Percentiles rank a stretch among this genome's conserved stretches.
These are phyloP conservation scores for Sinohyriopsis cumingii DNA, from an alignment of 2,888 invertebrate species.

Conservation along the genomic window DNA sequence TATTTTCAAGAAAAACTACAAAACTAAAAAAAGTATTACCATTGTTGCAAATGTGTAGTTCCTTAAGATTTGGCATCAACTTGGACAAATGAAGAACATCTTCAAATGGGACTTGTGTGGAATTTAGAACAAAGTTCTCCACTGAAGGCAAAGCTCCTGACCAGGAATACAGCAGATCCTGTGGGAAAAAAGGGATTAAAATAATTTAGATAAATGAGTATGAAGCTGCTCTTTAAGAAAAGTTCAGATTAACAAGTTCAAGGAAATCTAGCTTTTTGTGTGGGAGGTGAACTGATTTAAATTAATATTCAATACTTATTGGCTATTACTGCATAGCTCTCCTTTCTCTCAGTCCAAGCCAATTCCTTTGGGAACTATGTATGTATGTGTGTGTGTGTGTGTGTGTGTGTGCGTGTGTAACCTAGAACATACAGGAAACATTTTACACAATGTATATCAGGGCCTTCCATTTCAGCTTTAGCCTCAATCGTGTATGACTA, in stretches of 20 bases:
- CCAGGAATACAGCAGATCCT: conserved; percentile 74
- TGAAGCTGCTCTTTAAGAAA: too few species aligned
- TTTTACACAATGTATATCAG: not conserved
- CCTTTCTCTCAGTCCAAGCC: too few species aligned
- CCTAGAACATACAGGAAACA: not conserved
- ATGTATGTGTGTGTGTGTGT: too few species aligned
- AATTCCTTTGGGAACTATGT: too few species aligned
- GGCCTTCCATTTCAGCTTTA: too few species aligned
- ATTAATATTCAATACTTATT: too few species aligned
- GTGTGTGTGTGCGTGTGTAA: too few species aligned
- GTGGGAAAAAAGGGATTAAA: not conserved
- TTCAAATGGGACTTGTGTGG: conserved; percentile 81
- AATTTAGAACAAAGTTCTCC: conserved; percentile 80
- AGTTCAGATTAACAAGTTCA: too few species aligned
- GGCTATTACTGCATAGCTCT: too few species aligned
- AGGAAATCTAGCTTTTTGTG: too few species aligned
- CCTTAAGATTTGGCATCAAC: conserved; percentile 48
- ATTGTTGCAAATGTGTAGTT: conserved; percentile 62
- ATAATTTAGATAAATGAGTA: not conserved
- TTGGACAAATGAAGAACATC: conserved; percentile 74
- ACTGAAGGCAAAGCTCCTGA: conserved; percentile 77
- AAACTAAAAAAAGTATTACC: conserved; percentile 30
- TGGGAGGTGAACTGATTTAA: too few species aligned
- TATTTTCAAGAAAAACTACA: not conserved
- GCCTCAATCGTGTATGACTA: too few species aligned